phyloP scores from a whole-genome alignment of 2,797 vertebrate species.

The Aplochiton taeniatus region DNA sequence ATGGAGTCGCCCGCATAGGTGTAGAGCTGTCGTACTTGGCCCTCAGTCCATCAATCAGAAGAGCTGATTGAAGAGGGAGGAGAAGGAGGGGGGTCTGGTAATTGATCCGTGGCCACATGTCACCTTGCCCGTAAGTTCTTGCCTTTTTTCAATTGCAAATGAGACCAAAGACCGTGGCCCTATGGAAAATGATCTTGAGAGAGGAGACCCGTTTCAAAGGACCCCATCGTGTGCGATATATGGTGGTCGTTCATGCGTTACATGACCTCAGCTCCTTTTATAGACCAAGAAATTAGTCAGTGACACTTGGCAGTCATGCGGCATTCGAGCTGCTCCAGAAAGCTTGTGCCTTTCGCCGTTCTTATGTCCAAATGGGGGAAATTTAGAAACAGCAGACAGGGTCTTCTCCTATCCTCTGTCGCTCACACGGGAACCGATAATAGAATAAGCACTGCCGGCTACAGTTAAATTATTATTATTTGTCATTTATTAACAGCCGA shows the following conservation, averaged over 20 bases:
- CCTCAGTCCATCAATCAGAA: conserved; percentile 67
- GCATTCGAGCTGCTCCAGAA: no score
- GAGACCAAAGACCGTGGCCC: conserved; percentile 55
- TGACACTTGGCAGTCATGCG: no score
- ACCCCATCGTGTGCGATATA: conserved; percentile 2
- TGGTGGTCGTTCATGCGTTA: conserved; percentile 8
- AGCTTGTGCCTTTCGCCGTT: no score
- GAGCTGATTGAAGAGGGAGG: conserved; percentile 59
- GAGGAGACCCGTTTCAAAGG: conserved; percentile 12
- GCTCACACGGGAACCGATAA: conserved; percentile 39
- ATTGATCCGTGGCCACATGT: conserved; percentile 53
- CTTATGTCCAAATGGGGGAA: no score
- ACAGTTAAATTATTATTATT: conserved; percentile 56
- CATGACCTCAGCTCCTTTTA: conserved; percentile 4
- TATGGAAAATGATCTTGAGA: conserved; percentile 34
- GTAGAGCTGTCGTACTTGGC: conserved; percentile 66
- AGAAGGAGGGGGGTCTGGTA: conserved; percentile 32
- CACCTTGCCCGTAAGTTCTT: conserved; percentile 68
- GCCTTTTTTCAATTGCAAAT: conserved; percentile 67
- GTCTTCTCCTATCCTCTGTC: not conserved
- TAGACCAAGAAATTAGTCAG: no score
- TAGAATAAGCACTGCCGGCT: conserved; percentile 45
- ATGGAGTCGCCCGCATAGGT: conserved; percentile 67
- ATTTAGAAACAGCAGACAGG: no score
- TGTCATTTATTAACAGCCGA: conserved; percentile 46